These are phyloP conservation scores for Rhorus exstirpatorius DNA, from an alignment of 2,888 invertebrate species.

Conservation along the genomic window DNA sequence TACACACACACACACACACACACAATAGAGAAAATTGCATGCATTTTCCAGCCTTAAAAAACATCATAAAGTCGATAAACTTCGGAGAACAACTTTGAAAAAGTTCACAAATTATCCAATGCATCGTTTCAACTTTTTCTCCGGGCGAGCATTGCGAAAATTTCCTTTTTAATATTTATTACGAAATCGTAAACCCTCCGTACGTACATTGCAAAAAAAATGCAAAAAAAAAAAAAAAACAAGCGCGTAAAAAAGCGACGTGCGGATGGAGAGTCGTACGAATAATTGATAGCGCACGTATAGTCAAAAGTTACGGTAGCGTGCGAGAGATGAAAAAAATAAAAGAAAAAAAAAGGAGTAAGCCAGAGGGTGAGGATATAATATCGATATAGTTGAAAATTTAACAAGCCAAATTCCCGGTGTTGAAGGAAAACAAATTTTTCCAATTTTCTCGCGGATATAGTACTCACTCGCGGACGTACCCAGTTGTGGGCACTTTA, in stretches of 20 bases:
- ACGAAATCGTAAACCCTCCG: not conserved
- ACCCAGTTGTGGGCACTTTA: too few species aligned
- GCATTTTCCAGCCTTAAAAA: too few species aligned
- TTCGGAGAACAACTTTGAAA: not conserved
- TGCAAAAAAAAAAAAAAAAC: not conserved
- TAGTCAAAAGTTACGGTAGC: not conserved
- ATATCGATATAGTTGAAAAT: conserved; percentile 53
- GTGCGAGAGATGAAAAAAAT: not conserved
- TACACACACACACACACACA: too few species aligned
- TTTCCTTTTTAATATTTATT: conserved; percentile 25
- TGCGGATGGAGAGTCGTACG: not conserved
- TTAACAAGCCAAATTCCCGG: conserved; percentile 42
- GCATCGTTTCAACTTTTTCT: too few species aligned
- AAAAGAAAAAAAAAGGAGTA: not conserved
- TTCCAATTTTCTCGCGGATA: conserved; percentile 44
- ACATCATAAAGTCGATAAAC: conserved; percentile 13
- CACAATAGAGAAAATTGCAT: too few species aligned
- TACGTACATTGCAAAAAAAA: not conserved
- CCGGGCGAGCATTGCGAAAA: not conserved
- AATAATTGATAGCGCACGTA: conserved; percentile 49
- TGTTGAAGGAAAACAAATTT: conserved; percentile 50
- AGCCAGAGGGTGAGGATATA: not conserved
- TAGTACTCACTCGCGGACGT: too few species aligned
- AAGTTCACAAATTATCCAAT: not conserved
- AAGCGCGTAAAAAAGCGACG: too few species aligned